phyloP scores from a whole-genome alignment of 2,888 invertebrate species.

The Clostera curtula region DNA sequence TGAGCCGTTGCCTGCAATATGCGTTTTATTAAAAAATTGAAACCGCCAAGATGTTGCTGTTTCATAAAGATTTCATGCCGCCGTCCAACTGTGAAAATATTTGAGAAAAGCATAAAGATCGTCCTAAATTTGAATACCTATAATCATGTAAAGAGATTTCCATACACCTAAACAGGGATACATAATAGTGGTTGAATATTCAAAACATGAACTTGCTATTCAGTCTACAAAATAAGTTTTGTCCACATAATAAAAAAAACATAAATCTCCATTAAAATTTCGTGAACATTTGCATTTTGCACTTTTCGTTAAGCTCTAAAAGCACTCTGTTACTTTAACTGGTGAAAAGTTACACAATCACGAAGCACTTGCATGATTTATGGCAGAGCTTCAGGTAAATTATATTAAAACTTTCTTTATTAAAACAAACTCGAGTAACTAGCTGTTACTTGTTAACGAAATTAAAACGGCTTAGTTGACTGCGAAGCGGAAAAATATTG shows the following conservation, averaged over 20 bases:
- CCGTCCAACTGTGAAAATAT: not conserved
- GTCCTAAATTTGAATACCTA: no score
- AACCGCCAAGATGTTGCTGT: not conserved
- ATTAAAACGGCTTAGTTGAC: constrained; percentile 16
- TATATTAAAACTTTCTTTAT: constrained; percentile 22
- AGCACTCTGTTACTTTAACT: not conserved
- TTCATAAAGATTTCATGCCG: not conserved
- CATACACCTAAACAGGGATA: no score
- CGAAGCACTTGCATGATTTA: constrained; percentile 6
- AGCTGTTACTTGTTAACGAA: constrained; percentile 15
- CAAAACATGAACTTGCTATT: no score
- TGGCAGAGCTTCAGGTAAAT: constrained; percentile 7
- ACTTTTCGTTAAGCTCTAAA: no score
- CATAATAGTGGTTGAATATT: no score
- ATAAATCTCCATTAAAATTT: no score
- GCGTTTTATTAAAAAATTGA: constrained; percentile 2
- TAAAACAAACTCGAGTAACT: constrained; percentile 17
- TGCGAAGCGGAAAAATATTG: constrained; percentile 6
- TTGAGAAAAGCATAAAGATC: no score
- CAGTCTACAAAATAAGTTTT: no score
- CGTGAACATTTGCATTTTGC: no score
- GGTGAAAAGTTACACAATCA: constrained; percentile 1
- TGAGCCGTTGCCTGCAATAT: not conserved
- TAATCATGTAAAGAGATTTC: no score
- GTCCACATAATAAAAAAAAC: no score